Percentiles rank a stretch among this genome's conserved stretches.
phyloP scores from a whole-genome alignment of 2,113 vertebrate species.

The Neolamprologus modestus region DNA sequence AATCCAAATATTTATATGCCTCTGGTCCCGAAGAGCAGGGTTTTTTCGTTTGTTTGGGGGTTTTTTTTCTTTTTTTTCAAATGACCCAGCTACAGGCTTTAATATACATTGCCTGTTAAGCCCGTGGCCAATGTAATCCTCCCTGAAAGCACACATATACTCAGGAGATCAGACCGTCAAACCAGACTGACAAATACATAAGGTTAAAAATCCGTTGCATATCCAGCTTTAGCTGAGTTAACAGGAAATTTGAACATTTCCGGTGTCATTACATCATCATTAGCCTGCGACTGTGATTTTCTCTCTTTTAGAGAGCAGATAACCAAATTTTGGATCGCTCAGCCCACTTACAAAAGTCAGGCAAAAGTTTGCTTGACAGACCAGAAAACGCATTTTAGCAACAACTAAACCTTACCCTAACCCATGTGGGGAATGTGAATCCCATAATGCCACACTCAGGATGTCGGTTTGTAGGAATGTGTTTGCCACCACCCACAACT shows the following conservation, averaged over 20 bases:
- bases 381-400: neutral
- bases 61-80: neutral
- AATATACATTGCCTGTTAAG: neutral
- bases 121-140: neutral
- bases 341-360: neutral
- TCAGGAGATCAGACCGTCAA: neutral
- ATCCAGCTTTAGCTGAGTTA: neutral
- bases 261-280: neutral
- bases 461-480: neutral
- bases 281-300: neutral
- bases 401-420: neutral
- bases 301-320: neutral
- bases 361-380: neutral
- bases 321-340: neutral
- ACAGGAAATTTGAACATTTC: neutral
- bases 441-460: neutral
- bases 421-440: neutral
- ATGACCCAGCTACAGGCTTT: neutral
- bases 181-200: neutral
- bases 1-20: constrained; percentile 2
- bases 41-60: rapidly evolving
- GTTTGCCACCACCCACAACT: neutral
- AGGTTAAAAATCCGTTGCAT: neutral
- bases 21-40: neutral
- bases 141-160: neutral